These are phyloP conservation scores for Tyria jacobaeae DNA, from an alignment of 2,888 invertebrate species.

Conservation along the genomic window DNA sequence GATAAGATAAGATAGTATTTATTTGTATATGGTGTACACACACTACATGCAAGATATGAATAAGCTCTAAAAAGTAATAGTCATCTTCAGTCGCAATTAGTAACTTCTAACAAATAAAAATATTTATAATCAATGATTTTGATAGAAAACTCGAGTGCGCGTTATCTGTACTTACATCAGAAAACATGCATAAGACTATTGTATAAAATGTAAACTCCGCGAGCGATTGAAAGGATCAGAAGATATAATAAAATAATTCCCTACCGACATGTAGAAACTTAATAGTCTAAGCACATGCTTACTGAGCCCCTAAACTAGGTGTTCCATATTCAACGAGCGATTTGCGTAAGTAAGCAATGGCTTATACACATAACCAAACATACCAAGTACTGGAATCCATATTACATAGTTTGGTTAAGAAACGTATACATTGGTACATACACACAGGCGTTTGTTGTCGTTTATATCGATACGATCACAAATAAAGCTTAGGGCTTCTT, in stretches of 20 bases:
- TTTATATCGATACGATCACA: neutral
- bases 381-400: conserved; percentile 52
- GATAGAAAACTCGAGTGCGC: no score
- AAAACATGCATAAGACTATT: neutral
- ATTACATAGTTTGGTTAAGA: conserved; percentile 51
- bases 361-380: conserved; percentile 76
- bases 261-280: conserved; percentile 73
- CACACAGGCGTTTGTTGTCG: neutral
- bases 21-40: no score
- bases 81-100: neutral
- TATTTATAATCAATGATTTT: no score
- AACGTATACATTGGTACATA: conserved; percentile 23
- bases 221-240: conserved; percentile 47
- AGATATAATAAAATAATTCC: conserved; percentile 60
- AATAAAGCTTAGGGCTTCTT: neutral
- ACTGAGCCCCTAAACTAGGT: conserved; percentile 82
- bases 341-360: conserved; percentile 85
- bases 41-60: no score
- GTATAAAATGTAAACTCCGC: conserved; percentile 25
- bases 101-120: neutral
- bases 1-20: conserved; percentile 27
- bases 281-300: conserved; percentile 84
- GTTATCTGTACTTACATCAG: neutral
- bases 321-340: conserved; percentile 86
- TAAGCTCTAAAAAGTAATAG: no score